Evolutionary conservation across 2,113 vertebrate genomes (phyloP), one percentile per base, ranked within the genome.

Genomic region (Tyto alba): DNA sequence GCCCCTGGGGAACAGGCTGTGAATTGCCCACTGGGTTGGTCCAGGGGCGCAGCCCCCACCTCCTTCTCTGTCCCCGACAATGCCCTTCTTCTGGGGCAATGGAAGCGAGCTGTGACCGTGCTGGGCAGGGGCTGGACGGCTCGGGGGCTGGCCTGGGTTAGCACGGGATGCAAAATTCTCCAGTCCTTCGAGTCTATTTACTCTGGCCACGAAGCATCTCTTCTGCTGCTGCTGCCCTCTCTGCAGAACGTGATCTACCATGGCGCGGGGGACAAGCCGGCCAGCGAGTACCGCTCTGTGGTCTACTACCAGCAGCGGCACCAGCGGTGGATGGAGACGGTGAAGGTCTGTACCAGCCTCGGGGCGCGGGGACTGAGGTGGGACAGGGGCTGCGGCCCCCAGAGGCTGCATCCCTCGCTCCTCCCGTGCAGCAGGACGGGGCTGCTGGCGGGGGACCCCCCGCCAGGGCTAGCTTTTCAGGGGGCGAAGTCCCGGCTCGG

Each of bases 281-380:
- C 16, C 3, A 97, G 96, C 18, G 76, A 93, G 48, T 97, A 96
- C 71, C 89, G 57, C 74, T 97, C 97, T 0, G 95, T 97, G 7
- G 95, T 97, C 21, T 97, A 97, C 89, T 97, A 97, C 86, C 97
- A 97, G 90, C 94, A 97, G 90, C 91, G 96, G n/a, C 97, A 97
- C 82, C 97, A 97, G 75, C 97, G 78, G 13, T 97, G 97, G 97
- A 97, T 97, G 96, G 97, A 97, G 96, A 97, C 97, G 0, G 93
- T 97, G 79, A 97, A 97, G 97, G 97, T 97, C 53, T 27, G 93
- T 56, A 9, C 6, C 3, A 19, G 75, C 47, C 22, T n/a, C n/a
- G n/a, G n/a, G n/a, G n/a, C n/a, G 3, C 0, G 8, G 34, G 43
- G n/a, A 8, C 40, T 9, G 47, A n/a, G 40, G 16, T 34, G 50